phyloP scores from a whole-genome alignment of 1,140 invertebrate genomes.

The Phymorhynchus buccinoides region DNA sequence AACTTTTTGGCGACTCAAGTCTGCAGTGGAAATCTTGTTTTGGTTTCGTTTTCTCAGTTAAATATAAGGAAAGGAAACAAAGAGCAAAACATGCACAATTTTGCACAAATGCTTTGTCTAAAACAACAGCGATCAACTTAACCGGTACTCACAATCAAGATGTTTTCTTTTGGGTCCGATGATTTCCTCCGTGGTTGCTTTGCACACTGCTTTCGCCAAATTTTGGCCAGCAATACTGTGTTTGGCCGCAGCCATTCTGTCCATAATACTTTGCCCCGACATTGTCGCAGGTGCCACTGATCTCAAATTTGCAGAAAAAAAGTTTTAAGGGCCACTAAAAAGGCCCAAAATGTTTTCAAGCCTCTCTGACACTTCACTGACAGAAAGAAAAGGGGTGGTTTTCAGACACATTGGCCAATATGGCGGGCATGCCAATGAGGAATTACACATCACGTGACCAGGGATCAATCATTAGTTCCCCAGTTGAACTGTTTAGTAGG shows the following conservation, averaged over 20 bases:
- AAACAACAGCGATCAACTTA: too few relatives aligned
- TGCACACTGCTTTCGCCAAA: constrained; percentile 98
- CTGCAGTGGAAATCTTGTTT: too few relatives aligned
- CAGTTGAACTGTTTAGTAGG: too few relatives aligned
- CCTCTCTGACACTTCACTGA: constrained; percentile 41
- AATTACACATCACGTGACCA: constrained; percentile 55
- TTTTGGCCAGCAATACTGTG: constrained; percentile 99
- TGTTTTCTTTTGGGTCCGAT: constrained; percentile 99
- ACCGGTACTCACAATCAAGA: constrained; percentile 95
- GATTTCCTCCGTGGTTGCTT: constrained; percentile 99
- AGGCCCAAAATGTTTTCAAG: constrained; percentile 48
- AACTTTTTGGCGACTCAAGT: too few relatives aligned
- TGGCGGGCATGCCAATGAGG: constrained; percentile 54
- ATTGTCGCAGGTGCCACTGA: constrained; percentile 53
- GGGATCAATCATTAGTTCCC: constrained; percentile 54
- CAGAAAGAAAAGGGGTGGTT: constrained; percentile 58
- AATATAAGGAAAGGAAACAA: too few relatives aligned
- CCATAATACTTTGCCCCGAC: constrained; percentile 95
- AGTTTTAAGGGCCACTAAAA: constrained; percentile 37
- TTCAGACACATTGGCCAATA: constrained; percentile 55
- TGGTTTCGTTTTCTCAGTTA: too few relatives aligned
- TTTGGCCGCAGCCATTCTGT: constrained; percentile 95
- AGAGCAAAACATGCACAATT: too few relatives aligned
- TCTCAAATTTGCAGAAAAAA: constrained; percentile 44
- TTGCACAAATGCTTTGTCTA: too few relatives aligned